Evolutionary conservation across 2,888 invertebrate species (phyloP).

Genomic region (Philonicus albiceps): DNA sequence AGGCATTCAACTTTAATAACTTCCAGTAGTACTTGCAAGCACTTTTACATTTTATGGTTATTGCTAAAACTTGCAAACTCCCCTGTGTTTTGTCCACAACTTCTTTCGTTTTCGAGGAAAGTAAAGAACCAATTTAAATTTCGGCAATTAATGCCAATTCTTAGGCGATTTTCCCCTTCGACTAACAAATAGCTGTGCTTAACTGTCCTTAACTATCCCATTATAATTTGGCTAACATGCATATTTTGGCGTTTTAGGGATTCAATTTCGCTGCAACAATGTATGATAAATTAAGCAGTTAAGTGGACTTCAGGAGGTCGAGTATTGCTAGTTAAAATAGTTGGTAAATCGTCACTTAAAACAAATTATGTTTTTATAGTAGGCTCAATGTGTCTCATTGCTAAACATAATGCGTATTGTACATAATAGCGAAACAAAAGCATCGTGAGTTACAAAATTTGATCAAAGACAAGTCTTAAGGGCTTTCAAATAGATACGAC

Average conservation of each 20-base stretch:
- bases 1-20: neutral
- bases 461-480: too few relatives aligned
- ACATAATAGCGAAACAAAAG: too few relatives aligned
- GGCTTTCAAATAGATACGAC: too few relatives aligned
- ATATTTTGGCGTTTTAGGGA: neutral
- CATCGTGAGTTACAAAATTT: too few relatives aligned
- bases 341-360: neutral
- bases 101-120: neutral
- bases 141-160: neutral
- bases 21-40: neutral
- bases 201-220: neutral
- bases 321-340: neutral
- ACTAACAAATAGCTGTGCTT: neutral
- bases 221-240: neutral
- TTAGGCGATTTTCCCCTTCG: neutral
- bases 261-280: neutral
- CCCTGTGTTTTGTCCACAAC: neutral
- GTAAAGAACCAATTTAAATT: neutral
- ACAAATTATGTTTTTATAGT: too few relatives aligned
- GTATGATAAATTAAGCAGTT: neutral
- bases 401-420: too few relatives aligned
- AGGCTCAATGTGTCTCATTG: too few relatives aligned
- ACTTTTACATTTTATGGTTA: constrained; percentile 24
- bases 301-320: neutral
- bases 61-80: neutral